phyloP scores from a whole-genome alignment of 2,797 vertebrate genomes.

The Melanotaenia parkinsoni region DNA sequence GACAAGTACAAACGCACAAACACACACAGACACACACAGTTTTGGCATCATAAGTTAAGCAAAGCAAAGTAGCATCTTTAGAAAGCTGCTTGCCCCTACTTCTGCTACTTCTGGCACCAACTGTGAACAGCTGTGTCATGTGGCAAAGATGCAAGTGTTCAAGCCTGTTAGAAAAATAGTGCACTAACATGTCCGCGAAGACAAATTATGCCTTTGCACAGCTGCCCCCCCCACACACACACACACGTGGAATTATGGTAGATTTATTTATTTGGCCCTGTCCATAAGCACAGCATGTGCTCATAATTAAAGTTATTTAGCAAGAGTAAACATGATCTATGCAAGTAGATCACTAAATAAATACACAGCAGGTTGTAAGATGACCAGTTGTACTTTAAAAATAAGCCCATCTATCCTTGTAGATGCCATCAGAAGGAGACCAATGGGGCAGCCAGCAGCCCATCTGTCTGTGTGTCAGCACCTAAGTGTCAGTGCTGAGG shows the following conservation, averaged over 20 bases:
- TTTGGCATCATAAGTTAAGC: slow-evolving; percentile 32
- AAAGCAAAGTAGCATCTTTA: slow-evolving; percentile 60
- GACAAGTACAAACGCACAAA: slow-evolving; percentile 35
- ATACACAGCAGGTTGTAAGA: slow-evolving; percentile 58
- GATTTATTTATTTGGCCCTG: slow-evolving; percentile 48
- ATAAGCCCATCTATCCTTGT: slow-evolving; percentile 74
- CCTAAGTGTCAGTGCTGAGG: slow-evolving; percentile 72
- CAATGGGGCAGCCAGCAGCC: slow-evolving; percentile 62
- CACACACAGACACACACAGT: not conserved
- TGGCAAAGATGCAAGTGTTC: slow-evolving; percentile 34
- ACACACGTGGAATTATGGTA: slow-evolving; percentile 4
- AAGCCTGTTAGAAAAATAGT: slow-evolving; percentile 24
- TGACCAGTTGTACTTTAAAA: slow-evolving; percentile 73
- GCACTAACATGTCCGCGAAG: slow-evolving; percentile 9
- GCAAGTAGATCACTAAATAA: slow-evolving; percentile 47
- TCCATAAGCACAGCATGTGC: slow-evolving; percentile 63
- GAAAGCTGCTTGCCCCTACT: slow-evolving; percentile 42
- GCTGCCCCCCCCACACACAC: not conserved
- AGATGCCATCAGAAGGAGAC: slow-evolving; percentile 62
- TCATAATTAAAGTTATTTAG: slow-evolving; percentile 66
- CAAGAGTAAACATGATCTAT: slow-evolving; percentile 51
- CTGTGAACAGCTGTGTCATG: slow-evolving; percentile 51
- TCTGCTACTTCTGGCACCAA: slow-evolving; percentile 46
- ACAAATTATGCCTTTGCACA: slow-evolving; percentile 20
- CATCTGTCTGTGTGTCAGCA: slow-evolving; percentile 80